Percentiles rank a stretch among this genome's conserved stretches.
Conservation (phyloP, 2,113 vertebrate species). For the Sylvia atricapilla region DNA sequence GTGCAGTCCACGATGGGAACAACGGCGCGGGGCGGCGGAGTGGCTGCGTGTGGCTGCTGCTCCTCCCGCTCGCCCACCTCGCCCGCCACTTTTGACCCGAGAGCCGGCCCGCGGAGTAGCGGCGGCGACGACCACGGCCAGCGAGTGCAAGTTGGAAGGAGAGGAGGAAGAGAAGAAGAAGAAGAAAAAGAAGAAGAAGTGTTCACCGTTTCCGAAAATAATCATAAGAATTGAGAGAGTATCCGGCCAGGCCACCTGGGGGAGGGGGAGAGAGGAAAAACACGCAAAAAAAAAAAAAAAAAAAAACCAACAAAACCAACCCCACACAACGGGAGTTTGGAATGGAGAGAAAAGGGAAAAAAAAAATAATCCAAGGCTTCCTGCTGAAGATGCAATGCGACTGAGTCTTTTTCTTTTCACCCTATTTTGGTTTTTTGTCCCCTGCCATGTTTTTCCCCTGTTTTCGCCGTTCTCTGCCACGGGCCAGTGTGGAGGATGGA, state of each 20-base stretch:
- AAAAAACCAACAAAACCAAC: no score
- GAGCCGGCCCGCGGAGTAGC: conserved; percentile 29
- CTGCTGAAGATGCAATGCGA: conserved; percentile 57
- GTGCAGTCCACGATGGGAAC: conserved; percentile 91
- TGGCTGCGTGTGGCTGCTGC: conserved; percentile 77
- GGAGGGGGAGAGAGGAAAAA: conserved; percentile 58
- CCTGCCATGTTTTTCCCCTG: neutral
- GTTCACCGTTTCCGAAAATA: conserved; percentile 55
- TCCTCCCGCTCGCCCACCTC: conserved; percentile 77
- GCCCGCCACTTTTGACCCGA: conserved; percentile 84
- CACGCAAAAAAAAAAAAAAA: neutral
- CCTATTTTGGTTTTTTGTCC: neutral
- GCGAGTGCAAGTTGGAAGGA: neutral
- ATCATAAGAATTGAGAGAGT: conserved; percentile 68
- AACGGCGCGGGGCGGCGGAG: conserved; percentile 74
- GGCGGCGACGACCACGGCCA: conserved; percentile 22
- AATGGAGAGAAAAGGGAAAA: conserved; percentile 19
- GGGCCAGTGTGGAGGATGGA: conserved; percentile 6
- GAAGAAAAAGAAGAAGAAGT: conserved; percentile 11
- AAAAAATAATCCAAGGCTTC: conserved; percentile 58
- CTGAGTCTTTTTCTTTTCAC: conserved; percentile 58
- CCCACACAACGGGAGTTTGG: conserved; percentile 11
- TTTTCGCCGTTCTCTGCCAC: neutral
- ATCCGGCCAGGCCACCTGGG: conserved; percentile 66
- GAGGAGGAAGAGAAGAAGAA: neutral